A percentile compares a stretch with the other conserved stretches of the same genome.
Evolutionary conservation across 2,888 invertebrate genomes (phyloP).

Genomic region (Campoletis raptor): DNA sequence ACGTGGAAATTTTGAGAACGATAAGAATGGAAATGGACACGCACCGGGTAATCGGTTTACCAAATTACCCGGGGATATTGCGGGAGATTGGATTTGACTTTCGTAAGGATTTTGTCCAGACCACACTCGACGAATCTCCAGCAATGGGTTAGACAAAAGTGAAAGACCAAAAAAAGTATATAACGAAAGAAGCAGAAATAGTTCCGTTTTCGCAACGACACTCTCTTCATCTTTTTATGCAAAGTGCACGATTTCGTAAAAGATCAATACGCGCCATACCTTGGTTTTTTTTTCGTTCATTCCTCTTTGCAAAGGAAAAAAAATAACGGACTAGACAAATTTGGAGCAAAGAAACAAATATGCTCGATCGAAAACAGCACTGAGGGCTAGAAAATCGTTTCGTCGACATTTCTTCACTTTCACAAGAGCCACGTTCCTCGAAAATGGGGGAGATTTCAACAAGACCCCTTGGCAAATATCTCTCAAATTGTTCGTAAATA

Average conservation of each 20-base stretch:
- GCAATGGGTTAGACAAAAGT: conserved; percentile 9
- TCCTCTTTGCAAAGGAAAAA: background rate
- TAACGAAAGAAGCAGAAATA: conserved; percentile 24
- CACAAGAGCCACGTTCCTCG: background rate
- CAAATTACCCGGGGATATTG: conserved; percentile 74
- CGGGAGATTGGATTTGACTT: conserved; percentile 81
- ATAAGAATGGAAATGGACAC: conserved; percentile 78
- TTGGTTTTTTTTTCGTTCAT: background rate
- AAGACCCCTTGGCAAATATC: conserved; percentile 74
- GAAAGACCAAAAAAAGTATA: conserved; percentile 6
- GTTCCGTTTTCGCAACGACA: background rate
- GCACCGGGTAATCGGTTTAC: conserved; percentile 79
- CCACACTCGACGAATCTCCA: conserved; percentile 42
- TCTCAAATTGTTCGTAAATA: conserved; percentile 78
- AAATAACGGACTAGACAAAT: conserved; percentile 26
- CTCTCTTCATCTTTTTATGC: conserved; percentile 70
- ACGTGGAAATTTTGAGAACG: conserved; percentile 75
- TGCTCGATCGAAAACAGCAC: conserved; percentile 28
- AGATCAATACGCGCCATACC: background rate
- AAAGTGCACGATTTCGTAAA: background rate
- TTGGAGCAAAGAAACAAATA: conserved; percentile 34
- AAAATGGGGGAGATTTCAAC: conserved; percentile 10
- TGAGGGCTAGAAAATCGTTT: conserved; percentile 31
- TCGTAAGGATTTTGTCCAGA: conserved; percentile 68
- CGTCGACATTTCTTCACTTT: conserved; percentile 26